Evolutionary conservation across 2,113 vertebrate species (phyloP).

Genomic region (Callorhinus ursinus): DNA sequence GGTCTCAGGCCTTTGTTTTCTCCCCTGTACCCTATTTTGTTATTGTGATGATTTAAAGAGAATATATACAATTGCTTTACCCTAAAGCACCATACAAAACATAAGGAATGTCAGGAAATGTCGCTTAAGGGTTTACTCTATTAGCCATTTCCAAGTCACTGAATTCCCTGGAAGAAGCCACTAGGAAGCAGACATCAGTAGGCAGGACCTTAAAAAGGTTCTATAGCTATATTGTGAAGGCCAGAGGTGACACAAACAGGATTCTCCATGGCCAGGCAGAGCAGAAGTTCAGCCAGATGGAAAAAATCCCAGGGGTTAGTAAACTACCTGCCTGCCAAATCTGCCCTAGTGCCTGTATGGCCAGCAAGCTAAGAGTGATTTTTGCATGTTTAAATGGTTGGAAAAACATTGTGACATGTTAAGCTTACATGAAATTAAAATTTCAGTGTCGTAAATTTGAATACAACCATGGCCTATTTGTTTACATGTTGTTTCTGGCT

Average conservation of each 20-base stretch:
- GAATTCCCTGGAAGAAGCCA: neutral
- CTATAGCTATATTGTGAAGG: neutral
- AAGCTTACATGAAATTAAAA: neutral
- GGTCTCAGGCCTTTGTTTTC: neutral
- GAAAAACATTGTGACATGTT: neutral
- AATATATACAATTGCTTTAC: neutral
- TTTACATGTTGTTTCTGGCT: neutral
- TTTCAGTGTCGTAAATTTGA: neutral
- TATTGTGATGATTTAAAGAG: neutral
- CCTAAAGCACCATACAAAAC: neutral
- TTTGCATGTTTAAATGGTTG: neutral
- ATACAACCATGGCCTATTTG: neutral
- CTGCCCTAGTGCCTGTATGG: neutral
- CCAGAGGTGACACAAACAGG: neutral
- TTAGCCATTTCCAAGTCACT: neutral
- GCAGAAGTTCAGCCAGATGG: neutral
- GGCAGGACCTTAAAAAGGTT: neutral
- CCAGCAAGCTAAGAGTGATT: neutral
- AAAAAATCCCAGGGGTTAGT: neutral
- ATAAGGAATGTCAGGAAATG: neutral
- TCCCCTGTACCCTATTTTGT: neutral
- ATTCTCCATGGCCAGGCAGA: neutral
- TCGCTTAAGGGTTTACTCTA: neutral
- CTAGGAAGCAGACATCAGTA: neutral
- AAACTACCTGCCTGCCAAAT: neutral